Evolutionary conservation across 2,797 vertebrate species (phyloP).

Genomic region (Lepilemur ruficaudatus): DNA sequence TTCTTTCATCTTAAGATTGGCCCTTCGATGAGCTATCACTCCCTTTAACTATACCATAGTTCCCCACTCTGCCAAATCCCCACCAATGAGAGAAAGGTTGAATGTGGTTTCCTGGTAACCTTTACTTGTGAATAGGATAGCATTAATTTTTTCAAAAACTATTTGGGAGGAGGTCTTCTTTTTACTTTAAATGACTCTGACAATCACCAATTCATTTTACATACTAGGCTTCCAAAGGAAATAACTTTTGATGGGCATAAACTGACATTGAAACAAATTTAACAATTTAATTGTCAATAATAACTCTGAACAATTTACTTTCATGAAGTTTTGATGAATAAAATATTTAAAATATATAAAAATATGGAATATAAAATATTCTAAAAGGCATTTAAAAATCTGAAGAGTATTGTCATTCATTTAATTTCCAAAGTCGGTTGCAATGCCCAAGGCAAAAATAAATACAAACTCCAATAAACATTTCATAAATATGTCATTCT

Average conservation of each 20-base stretch:
- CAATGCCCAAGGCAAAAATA: conserved; percentile 25
- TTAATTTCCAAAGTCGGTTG: conserved; percentile 21
- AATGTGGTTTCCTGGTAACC: not conserved
- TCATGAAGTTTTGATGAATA: not conserved
- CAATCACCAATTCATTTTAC: not conserved
- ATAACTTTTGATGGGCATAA: not conserved
- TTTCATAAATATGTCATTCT: not conserved
- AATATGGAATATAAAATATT: not conserved
- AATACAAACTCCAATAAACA: not conserved
- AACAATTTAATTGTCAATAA: conserved; percentile 8
- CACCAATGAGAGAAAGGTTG: not conserved
- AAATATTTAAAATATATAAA: conserved; percentile 27
- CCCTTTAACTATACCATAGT: not conserved
- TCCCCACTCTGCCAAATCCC: not conserved
- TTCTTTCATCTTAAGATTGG: not conserved
- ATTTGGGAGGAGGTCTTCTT: not conserved
- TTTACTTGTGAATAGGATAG: not conserved
- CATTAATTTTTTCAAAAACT: not conserved
- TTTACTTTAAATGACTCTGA: not conserved
- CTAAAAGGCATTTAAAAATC: not conserved
- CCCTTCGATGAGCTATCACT: not conserved
- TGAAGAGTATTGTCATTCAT: not conserved
- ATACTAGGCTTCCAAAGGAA: not conserved
- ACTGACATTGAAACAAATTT: conserved; percentile 8
- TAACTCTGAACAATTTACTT: not conserved